A percentile compares a stretch with the other conserved stretches of the same genome.
Evolutionary conservation across 1,140 invertebrate genomes (phyloP).

Genomic region (Eueides isabella): DNA sequence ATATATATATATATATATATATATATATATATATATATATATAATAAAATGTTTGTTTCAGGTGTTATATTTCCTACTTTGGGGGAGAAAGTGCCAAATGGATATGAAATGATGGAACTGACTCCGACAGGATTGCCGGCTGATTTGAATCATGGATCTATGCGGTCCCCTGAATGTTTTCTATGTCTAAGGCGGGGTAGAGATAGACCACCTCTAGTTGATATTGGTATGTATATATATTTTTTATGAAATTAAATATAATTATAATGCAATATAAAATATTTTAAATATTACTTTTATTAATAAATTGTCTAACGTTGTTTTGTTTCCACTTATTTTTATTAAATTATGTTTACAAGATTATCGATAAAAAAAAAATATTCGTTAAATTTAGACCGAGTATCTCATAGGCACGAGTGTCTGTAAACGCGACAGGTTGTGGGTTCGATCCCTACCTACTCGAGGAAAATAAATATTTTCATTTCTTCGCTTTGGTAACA

Average conservation of each 20-base stretch:
- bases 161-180: slow-evolving; percentile 95
- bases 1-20: not conserved
- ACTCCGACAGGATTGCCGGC: slow-evolving; percentile 94
- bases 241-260: not conserved
- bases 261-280: not conserved
- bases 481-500: no score
- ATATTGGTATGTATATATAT: slow-evolving; percentile 91
- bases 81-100: slow-evolving; percentile 92
- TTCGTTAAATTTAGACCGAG: no score
- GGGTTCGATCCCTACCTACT: no score
- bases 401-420: no score
- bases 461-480: no score
- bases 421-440: no score
- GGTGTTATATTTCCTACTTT: slow-evolving; percentile 95
- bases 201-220: slow-evolving; percentile 97
- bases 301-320: no score
- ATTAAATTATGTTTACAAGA: no score
- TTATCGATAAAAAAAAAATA: no score
- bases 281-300: no score
- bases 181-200: slow-evolving; percentile 95
- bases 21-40: not conserved
- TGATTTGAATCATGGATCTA: slow-evolving; percentile 98
- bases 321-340: no score
- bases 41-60: slow-evolving; percentile 67
- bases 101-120: slow-evolving; percentile 90